Base-by-base conservation (phyloP, 1,140 invertebrate species). In the Carposina sasakii region DNA sequence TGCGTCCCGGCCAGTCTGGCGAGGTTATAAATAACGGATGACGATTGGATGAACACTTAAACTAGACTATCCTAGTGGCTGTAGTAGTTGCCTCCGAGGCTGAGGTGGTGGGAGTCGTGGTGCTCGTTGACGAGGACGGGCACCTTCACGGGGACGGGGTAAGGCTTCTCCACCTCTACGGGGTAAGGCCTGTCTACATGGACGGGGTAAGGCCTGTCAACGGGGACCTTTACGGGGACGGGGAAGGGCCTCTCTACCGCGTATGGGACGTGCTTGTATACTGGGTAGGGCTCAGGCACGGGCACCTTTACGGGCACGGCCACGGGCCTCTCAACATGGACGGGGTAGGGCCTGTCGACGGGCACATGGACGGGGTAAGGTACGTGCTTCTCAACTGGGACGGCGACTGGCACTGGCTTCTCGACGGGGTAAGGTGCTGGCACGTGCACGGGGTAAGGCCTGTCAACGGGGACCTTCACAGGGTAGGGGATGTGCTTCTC, bases 241-340 rank as follows among this genome's bases (percentile, higher is more conserved):
- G 90, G 87, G 28, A 90, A 88, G 21, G 85, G 89, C 54, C 87
- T 90, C 63, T 91, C 89, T 24, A 91, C 90, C 40, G 88, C 85
- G 61, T 87, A 85, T 12, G 88, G 89, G n/a, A 88, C 78, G 28
- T 87, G 86, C 63, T 88, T 88, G 57, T 87, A 81, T n/a, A 86
- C 85, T 20, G 81, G 68, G 71, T 88, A 88, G 21, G 88, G 87
- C 62, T 87, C 81, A 41, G 86, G 86, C 30, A 87, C 85, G 46
- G 84, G 71, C 20, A 88, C 86, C 57, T 87, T 86, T n/a, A 88
- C 86, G 47, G 85, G 86, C 20, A 87, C 85, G 34, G 87, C 73
- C 34, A 86, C 82, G 40, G 88, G 87, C 53, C 85, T 89, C 52
- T 89, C 87, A 16, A 89, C 87, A 9, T 60, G 57, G 37, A 86